These are phyloP conservation scores for Montipora cactus DNA, from an alignment of 64 coral and sea anemone genomes.

Conservation along the genomic window DNA sequence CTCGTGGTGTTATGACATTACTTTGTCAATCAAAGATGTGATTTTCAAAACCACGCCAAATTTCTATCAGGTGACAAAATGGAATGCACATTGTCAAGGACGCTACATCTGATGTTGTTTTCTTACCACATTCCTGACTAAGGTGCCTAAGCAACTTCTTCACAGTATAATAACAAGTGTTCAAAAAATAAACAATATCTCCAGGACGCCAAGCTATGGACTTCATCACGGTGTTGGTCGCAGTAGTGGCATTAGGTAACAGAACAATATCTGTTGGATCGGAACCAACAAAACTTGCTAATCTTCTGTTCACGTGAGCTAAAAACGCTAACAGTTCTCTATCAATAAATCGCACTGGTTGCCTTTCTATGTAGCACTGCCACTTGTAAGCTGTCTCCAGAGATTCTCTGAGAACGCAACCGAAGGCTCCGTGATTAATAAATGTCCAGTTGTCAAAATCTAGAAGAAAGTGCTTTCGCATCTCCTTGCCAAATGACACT, in stretches of 20 bases:
- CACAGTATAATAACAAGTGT: conserved; percentile 72
- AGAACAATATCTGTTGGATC: conserved; percentile 63
- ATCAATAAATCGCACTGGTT: conserved; percentile 62
- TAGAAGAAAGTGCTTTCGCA: conserved; percentile 53
- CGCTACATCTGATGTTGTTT: background rate
- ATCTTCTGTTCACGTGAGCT: conserved; percentile 44
- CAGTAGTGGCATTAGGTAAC: conserved; percentile 54
- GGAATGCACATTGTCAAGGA: background rate
- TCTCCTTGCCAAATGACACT: conserved; percentile 9
- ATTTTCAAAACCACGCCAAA: background rate
- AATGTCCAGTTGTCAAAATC: conserved; percentile 71
- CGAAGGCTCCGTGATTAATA: conserved; percentile 75
- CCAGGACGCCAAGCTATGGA: conserved; percentile 47
- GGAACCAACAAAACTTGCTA: conserved; percentile 60
- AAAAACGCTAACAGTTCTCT: conserved; percentile 53
- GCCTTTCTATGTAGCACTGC: conserved; percentile 57
- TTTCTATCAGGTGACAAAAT: background rate
- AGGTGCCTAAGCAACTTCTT: conserved; percentile 65
- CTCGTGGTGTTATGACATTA: no score
- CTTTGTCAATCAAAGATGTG: no score
- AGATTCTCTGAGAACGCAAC: conserved; percentile 47
- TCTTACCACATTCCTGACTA: conserved; percentile 54
- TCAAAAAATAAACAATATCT: conserved; percentile 67
- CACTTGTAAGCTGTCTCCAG: conserved; percentile 49
- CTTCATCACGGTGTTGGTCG: conserved; percentile 55